These are phyloP conservation scores for Penaeus chinensis DNA, from an alignment of 1,140 invertebrate genomes.

Conservation along the genomic window DNA sequence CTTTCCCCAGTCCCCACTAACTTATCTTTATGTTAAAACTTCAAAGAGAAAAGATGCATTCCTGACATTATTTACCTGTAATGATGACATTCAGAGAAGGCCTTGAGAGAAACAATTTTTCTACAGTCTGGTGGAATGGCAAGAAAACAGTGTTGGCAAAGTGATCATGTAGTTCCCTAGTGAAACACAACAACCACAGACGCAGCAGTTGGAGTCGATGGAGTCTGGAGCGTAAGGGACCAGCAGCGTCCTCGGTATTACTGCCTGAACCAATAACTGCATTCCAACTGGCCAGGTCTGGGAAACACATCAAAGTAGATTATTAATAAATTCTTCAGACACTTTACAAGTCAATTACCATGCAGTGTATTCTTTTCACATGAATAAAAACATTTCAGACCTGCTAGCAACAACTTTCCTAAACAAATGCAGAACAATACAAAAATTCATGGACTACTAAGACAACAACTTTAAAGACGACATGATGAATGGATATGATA, in stretches of 20 bases:
- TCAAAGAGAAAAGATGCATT: neutral
- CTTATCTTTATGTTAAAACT: neutral
- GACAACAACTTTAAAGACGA: too few species aligned
- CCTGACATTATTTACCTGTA: conserved; percentile 15
- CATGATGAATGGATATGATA: too few species aligned
- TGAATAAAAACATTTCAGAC: too few species aligned
- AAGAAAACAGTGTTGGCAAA: conserved; percentile 42
- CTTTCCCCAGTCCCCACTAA: too few species aligned
- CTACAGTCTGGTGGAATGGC: conserved; percentile 35
- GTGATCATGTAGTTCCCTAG: conserved; percentile 44
- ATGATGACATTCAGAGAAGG: conserved; percentile 33
- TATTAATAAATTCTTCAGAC: neutral
- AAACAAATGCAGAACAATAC: too few species aligned
- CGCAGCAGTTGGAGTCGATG: conserved; percentile 47
- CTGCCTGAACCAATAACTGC: neutral
- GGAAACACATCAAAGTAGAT: neutral
- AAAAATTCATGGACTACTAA: too few species aligned
- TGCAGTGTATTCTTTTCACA: too few species aligned
- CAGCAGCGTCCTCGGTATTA: neutral
- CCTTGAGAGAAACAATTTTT: conserved; percentile 9
- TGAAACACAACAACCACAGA: conserved; percentile 50
- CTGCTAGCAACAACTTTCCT: too few species aligned
- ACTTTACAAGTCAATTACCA: too few species aligned
- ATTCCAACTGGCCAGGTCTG: neutral
- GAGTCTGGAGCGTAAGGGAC: conserved; percentile 37